Percentiles rank a stretch among this genome's conserved stretches.
These are phyloP conservation scores for Diogma glabrata DNA, from an alignment of 2,888 invertebrate species.

Conservation along the genomic window DNA sequence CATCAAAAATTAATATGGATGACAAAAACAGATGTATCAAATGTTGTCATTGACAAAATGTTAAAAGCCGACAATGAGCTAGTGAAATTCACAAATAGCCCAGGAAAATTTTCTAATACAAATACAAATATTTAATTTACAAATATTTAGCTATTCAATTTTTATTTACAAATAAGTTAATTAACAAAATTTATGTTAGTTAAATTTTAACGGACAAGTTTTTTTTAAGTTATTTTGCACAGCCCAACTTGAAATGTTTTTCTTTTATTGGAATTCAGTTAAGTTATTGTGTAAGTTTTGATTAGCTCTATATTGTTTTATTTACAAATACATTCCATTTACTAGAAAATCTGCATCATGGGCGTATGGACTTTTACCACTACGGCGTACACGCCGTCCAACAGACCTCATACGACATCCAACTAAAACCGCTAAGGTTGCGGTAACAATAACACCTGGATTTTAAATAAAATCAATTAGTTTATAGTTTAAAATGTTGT, in stretches of 20 bases:
- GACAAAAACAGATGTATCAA: no score
- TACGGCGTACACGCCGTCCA: conserved; percentile 55
- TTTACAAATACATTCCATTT: conserved; percentile 93
- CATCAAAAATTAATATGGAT: no score
- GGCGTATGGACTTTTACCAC: conserved; percentile 68
- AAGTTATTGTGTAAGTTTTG: neutral
- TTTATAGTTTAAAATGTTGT: no score
- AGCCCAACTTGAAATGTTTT: conserved; percentile 9
- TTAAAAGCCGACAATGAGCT: no score
- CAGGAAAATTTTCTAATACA: neutral
- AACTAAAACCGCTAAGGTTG: conserved; percentile 65
- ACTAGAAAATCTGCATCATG: conserved; percentile 95
- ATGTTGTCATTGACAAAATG: no score
- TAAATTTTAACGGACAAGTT: no score
- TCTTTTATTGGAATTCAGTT: no score
- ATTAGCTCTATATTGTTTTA: conserved; percentile 6
- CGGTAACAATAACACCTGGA: conserved; percentile 66
- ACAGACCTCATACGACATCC: conserved; percentile 75
- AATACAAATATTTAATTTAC: no score
- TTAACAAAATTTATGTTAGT: no score
- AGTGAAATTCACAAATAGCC: no score
- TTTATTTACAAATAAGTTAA: neutral
- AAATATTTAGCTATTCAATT: no score
- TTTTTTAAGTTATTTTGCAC: neutral
- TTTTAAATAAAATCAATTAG: neutral